Evolutionary conservation across 2,888 invertebrate species (phyloP), one percentile per base, ranked within the genome.

Genomic region (Galerucella pusilla): DNA sequence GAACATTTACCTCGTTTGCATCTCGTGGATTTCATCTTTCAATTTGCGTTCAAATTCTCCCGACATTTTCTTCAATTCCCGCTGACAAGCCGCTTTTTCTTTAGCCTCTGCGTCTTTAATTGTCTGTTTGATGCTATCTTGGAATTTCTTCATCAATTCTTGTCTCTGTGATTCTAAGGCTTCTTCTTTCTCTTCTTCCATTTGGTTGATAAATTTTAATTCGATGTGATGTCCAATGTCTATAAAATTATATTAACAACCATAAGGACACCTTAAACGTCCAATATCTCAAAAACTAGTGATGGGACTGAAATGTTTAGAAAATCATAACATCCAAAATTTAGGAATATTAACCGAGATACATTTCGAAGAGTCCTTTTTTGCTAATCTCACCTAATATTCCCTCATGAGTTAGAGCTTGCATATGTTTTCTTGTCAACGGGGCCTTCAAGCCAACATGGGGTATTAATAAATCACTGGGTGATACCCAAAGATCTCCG

Each of bases 401-500:
- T 77, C 87, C 87, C 81, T 86, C 80, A 77, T 88, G 88, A 0
- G 88, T 88, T 46, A 88, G 78, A 7, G 88, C 88, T 80, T 85
- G 85, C 46, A 87, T 82, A 79, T 86, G 83, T 80, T 86, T 88
- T 11, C 82, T 78, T 1, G 88, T 87, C 25, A 86, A 79, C 5
- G 88, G 88, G 7, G 88, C 87, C 71, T 85, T 87, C 52, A 89
- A 78, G 42, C 85, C 85, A 1, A 88, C 84, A 79, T 87, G 86
- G 65, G 87, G 87, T n/a, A 86, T 84, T 2, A 89, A 81, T 9
- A 87, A 75, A 80, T 88, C 88, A 78, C 88, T 88, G 4, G 89
- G 89, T 0, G 88, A 88, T 6, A 84, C 81, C 89, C 89, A 89
- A 35, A 88, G 75, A 25, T 86, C 85, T 4, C 83, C 81, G 35